These are phyloP conservation scores for Regulus satrapa DNA, from an alignment of 2,113 vertebrate species.

Conservation along the genomic window DNA sequence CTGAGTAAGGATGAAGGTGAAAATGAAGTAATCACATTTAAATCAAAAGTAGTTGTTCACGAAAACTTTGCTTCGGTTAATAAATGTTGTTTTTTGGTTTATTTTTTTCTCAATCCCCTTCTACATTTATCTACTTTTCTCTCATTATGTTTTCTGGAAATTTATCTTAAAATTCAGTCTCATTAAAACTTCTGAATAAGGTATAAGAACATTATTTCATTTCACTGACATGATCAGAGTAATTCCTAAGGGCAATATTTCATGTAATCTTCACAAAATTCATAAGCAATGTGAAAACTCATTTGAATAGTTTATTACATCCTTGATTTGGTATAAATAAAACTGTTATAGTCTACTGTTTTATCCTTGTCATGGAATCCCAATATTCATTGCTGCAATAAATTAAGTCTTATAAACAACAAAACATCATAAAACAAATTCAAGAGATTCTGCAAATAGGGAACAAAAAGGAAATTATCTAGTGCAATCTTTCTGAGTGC, in stretches of 20 bases:
- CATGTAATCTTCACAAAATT: neutral
- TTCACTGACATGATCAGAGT: neutral
- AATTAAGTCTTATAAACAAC: conserved; percentile 32
- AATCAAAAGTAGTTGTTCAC: neutral
- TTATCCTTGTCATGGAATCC: neutral
- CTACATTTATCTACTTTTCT: neutral
- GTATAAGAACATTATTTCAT: neutral
- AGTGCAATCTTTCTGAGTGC: neutral
- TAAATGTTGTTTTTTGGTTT: rapidly evolving
- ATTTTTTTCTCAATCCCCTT: neutral
- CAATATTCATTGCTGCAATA: conserved; percentile 7
- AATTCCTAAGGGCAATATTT: neutral
- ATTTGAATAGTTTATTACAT: conserved; percentile 10
- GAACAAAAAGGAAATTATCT: conserved; percentile 1
- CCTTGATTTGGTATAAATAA: neutral
- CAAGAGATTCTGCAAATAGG: neutral
- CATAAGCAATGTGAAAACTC: neutral
- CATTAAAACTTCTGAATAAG: neutral
- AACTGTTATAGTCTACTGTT: neutral
- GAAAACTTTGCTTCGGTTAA: neutral
- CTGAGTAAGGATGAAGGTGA: neutral
- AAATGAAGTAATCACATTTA: neutral
- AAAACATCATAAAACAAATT: conserved; percentile 18
- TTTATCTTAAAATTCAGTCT: neutral
- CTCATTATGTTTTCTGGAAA: neutral